Evolutionary conservation across 2,797 vertebrate genomes (phyloP).

Genomic region (Psittacula derbiana): DNA sequence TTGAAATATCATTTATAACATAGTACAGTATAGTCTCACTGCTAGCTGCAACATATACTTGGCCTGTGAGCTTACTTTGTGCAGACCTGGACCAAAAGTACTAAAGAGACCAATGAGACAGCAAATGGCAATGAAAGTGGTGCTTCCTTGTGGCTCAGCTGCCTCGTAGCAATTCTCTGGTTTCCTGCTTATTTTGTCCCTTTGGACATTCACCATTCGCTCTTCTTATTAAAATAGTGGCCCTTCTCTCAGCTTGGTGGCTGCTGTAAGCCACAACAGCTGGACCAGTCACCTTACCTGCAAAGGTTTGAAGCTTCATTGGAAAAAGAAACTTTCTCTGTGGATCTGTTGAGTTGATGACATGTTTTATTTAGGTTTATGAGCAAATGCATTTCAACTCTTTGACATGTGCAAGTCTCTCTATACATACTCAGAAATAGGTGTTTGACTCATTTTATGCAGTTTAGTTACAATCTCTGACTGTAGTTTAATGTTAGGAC

Average conservation of each 20-base stretch:
- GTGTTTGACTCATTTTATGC: neutral
- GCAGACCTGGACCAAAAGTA: neutral
- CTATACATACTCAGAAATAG: neutral
- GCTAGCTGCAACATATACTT: neutral
- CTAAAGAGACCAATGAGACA: neutral
- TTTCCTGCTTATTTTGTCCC: neutral
- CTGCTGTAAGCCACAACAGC: neutral
- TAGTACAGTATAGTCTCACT: constrained; percentile 5
- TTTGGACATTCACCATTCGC: neutral
- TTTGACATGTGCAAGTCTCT: neutral
- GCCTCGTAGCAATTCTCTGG: neutral
- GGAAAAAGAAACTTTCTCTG: neutral
- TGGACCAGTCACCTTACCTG: neutral
- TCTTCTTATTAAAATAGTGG: neutral
- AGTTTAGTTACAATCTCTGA: neutral
- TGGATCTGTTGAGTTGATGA: neutral
- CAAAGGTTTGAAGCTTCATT: neutral
- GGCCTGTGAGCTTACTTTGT: neutral
- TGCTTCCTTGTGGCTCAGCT: neutral
- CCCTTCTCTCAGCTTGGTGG: neutral
- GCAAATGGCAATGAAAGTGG: neutral
- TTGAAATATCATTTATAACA: constrained; percentile 51
- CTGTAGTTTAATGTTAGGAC: neutral
- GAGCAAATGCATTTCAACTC: neutral
- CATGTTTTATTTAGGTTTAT: neutral